Evolutionary conservation across 1,140 invertebrate species (phyloP).

Genomic region (Camponotus floridanus): DNA sequence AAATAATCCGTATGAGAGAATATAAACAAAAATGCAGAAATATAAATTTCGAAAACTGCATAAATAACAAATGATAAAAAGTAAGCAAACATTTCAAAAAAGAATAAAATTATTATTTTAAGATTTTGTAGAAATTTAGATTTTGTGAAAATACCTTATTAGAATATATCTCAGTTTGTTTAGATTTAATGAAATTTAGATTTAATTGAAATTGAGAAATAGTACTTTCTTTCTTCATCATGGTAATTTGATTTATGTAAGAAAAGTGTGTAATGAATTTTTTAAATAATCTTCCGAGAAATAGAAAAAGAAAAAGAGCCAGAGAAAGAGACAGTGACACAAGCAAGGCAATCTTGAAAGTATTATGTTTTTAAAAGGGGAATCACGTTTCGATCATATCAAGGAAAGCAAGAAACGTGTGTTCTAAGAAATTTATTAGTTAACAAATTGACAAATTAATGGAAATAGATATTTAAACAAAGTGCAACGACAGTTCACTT

Average conservation of each 20-base stretch:
- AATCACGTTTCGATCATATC: constrained; percentile 63
- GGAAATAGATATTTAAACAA: constrained; percentile 59
- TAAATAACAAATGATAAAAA: background rate
- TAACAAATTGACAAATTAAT: constrained; percentile 60
- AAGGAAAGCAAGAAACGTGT: constrained; percentile 50
- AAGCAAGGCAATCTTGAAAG: constrained; percentile 60
- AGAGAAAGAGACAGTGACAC: background rate
- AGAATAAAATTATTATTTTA: too few relatives aligned
- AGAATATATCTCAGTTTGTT: background rate
- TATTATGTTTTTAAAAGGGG: constrained; percentile 46
- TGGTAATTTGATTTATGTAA: constrained; percentile 1
- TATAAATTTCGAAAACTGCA: background rate
- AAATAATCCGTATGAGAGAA: background rate
- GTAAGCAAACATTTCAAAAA: background rate
- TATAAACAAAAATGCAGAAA: background rate
- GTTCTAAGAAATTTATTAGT: constrained; percentile 47
- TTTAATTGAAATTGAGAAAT: background rate
- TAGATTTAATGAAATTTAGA: background rate
- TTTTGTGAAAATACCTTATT: too few relatives aligned
- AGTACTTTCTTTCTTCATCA: background rate
- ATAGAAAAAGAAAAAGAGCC: background rate
- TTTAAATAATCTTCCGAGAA: background rate
- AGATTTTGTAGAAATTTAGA: too few relatives aligned
- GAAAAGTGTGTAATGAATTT: background rate
- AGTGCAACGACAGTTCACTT: constrained; percentile 48